Base-by-base conservation (phyloP, 1,140 invertebrate species). In the Drosophila varians region DNA sequence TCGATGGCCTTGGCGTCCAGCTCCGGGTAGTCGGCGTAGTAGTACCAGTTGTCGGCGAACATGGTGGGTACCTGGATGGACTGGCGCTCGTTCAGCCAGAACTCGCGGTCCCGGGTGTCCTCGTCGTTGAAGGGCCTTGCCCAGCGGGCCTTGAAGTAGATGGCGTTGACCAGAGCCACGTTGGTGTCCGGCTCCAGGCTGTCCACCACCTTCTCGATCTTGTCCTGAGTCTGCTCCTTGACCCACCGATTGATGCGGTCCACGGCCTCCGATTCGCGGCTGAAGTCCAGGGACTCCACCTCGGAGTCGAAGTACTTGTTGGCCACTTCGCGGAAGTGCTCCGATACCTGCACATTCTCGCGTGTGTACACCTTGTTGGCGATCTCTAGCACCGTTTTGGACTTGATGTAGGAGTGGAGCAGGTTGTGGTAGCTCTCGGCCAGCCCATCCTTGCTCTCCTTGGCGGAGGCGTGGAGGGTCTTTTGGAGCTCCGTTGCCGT, bases 81-180 rank as follows among this genome's bases (percentile, higher is more conserved):
- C 31, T 92, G 77, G 14, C 60, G 89, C 18, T 92, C 88, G 51
- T 77, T 87, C 1, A 92, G 61, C 62, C 93, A 91, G 79, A 96
- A 96, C 31, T 91, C 74, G 47, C 91, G 90, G 5, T 91, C 78
- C 8, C 70, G 70, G 0, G 95, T 96, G 1, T 76, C 47, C 4
- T 89, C 66, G 23, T 89, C 74, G 60, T 93, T 76, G 75, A 96
- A 96, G 65, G 92, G 92, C 25, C 90, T 75, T 36, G 92, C 78
- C 95, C 95, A 96, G 25, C 92, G 90, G n/a, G 94, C 95, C 92
- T 95, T 95, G 90, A 95, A 96, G 89, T 94, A 95, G 34, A 95
- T 92, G n/a, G 94, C 94, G 90, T 95, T 96, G 48, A 93, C 92
- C 46, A 94, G 92, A 60, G 94, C 93, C 76, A 94, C 87, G 40